These are phyloP conservation scores for Cardiocondyla obscurior DNA, from an alignment of 1,140 invertebrate species.

Conservation along the genomic window DNA sequence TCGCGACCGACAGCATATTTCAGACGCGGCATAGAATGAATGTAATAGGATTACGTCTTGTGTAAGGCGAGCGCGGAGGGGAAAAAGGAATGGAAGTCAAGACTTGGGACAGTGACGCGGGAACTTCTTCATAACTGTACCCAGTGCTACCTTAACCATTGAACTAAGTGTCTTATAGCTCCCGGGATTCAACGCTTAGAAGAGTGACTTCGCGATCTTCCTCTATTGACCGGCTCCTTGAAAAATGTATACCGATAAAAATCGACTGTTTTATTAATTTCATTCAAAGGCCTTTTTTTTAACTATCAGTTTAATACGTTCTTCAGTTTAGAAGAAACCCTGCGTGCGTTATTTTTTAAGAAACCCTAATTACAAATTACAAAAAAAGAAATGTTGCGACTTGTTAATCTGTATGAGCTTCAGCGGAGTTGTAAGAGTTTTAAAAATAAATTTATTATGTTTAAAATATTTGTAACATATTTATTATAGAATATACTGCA, in stretches of 20 bases:
- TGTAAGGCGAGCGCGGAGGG: slow-evolving; percentile 3
- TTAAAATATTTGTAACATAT: not conserved
- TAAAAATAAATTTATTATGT: not conserved
- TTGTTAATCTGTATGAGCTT: too few relatives aligned
- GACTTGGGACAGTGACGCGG: not conserved
- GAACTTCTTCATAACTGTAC: slow-evolving; percentile 45
- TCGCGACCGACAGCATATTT: slow-evolving; percentile 51
- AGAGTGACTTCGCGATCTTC: not conserved
- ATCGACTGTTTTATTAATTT: not conserved
- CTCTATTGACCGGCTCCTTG: not conserved
- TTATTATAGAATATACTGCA: too few relatives aligned
- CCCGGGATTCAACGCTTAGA: slow-evolving; percentile 30
- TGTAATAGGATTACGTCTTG: slow-evolving; percentile 40
- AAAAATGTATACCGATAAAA: slow-evolving; percentile 20
- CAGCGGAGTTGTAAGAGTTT: too few relatives aligned
- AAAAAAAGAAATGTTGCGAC: too few relatives aligned
- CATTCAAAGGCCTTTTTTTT: not conserved
- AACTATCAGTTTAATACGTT: not conserved
- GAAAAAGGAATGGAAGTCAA: slow-evolving; percentile 24
- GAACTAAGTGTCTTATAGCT: slow-evolving; percentile 37
- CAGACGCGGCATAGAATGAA: slow-evolving; percentile 26
- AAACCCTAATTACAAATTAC: too few relatives aligned
- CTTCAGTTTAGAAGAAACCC: too few relatives aligned
- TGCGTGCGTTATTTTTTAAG: too few relatives aligned
- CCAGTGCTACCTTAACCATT: slow-evolving; percentile 14